phyloP scores from a whole-genome alignment of 2,797 vertebrate species.

The Orientallactaga sibirica region DNA sequence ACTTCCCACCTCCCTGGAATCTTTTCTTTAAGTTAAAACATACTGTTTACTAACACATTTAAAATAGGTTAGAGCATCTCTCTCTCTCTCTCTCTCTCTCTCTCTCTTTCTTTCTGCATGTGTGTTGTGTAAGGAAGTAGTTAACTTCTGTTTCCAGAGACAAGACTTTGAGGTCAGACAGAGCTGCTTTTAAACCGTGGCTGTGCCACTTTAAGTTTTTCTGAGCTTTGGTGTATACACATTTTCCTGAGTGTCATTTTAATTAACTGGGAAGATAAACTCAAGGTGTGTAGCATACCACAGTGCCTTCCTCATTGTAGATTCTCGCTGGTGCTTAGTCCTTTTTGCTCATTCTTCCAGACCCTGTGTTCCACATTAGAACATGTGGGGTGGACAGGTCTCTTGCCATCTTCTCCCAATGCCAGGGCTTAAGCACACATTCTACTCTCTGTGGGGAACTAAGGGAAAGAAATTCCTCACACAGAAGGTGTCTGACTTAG shows the following conservation, averaged over 20 bases:
- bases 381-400: neutral
- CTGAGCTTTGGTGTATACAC: neutral
- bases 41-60: neutral
- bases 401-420: neutral
- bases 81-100: too few species aligned
- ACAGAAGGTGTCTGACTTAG: neutral
- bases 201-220: neutral
- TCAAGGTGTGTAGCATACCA: neutral
- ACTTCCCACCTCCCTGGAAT: neutral
- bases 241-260: neutral
- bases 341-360: neutral
- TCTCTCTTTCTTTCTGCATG: neutral
- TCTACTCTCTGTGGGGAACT: neutral
- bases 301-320: neutral
- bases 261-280: neutral
- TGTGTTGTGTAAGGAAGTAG: neutral
- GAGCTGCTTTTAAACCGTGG: neutral
- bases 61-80: too few species aligned
- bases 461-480: neutral
- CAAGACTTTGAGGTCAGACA: neutral
- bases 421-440: neutral
- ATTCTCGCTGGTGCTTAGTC: neutral
- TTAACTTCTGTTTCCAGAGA: neutral
- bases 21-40: neutral
- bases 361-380: neutral